Evolutionary conservation across 2,888 invertebrate genomes (phyloP).

Genomic region (Callosobruchus maculatus): DNA sequence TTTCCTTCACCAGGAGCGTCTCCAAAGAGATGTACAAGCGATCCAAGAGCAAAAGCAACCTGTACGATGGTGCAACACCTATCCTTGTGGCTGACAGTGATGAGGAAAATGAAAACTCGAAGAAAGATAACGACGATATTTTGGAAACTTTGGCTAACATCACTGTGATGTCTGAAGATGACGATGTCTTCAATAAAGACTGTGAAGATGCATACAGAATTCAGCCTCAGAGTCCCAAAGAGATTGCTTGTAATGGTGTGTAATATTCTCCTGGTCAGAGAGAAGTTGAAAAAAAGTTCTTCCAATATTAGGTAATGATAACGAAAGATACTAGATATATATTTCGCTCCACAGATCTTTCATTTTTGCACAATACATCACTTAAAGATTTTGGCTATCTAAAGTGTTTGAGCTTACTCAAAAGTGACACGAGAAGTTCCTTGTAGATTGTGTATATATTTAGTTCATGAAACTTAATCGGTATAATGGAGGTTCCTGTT

Average conservation of each 20-base stretch:
- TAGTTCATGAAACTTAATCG: too few relatives aligned
- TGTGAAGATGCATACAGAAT: conserved; percentile 28
- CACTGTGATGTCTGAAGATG: conserved; percentile 22
- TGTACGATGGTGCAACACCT: conserved; percentile 56
- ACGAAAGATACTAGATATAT: too few relatives aligned
- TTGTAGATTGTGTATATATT: too few relatives aligned
- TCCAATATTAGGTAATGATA: background rate
- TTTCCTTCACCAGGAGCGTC: conserved; percentile 57
- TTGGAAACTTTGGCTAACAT: conserved; percentile 28
- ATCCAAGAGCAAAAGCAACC: conserved; percentile 52
- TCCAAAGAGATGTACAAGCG: conserved; percentile 54
- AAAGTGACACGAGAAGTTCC: too few relatives aligned
- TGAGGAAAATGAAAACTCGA: conserved; percentile 26
- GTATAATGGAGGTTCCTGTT: too few relatives aligned
- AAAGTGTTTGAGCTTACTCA: too few relatives aligned
- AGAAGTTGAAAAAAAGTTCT: too few relatives aligned
- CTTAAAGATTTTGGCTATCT: too few relatives aligned
- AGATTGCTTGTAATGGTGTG: conserved; percentile 30
- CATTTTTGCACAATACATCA: background rate
- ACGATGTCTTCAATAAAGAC: conserved; percentile 33
- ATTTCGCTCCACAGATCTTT: background rate
- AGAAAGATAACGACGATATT: conserved; percentile 26
- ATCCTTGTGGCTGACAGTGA: conserved; percentile 54
- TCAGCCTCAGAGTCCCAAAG: conserved; percentile 22
- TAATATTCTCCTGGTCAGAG: conserved; percentile 7